phyloP scores from a whole-genome alignment of 2,888 invertebrate genomes.

The Nemotelus pantherinus region DNA sequence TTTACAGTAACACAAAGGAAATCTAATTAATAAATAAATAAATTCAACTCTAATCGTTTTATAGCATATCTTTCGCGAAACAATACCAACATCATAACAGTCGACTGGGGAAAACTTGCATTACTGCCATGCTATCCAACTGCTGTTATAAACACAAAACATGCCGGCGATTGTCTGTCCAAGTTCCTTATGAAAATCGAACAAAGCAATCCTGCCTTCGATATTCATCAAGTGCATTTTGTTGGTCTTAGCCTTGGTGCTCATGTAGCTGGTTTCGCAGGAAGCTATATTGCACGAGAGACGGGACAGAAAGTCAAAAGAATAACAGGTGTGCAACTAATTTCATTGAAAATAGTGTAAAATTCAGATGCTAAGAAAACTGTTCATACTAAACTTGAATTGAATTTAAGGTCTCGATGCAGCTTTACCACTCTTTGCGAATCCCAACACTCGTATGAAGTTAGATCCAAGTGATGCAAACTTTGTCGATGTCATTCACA shows the following conservation, averaged over 20 bases:
- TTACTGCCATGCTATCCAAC: conserved; percentile 68
- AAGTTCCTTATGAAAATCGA: conserved; percentile 61
- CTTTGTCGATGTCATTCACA: conserved; percentile 70
- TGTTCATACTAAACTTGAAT: background rate
- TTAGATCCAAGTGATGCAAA: conserved; percentile 66
- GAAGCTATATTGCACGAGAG: conserved; percentile 57
- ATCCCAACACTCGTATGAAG: conserved; percentile 66
- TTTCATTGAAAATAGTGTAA: background rate
- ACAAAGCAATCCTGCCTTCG: conserved; percentile 57
- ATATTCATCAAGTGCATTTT: conserved; percentile 65
- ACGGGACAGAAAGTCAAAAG: conserved; percentile 59
- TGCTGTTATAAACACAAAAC: conserved; percentile 69
- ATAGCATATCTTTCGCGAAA: conserved; percentile 61
- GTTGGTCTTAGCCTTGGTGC: conserved; percentile 72
- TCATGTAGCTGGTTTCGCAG: conserved; percentile 66
- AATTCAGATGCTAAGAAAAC: background rate
- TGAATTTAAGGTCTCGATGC: conserved; percentile 69
- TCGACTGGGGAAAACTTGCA: conserved; percentile 69
- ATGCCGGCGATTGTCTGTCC: conserved; percentile 69
- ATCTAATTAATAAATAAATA: too few relatives aligned
- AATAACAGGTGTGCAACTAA: conserved; percentile 61
- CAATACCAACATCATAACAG: conserved; percentile 65
- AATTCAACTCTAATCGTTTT: conserved; percentile 13
- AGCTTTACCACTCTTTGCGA: conserved; percentile 71
- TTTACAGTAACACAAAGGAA: too few relatives aligned